Evolutionary conservation across 92 coral and sea anemone species (phyloP).

Genomic region (Chrysogorgia sp.): DNA sequence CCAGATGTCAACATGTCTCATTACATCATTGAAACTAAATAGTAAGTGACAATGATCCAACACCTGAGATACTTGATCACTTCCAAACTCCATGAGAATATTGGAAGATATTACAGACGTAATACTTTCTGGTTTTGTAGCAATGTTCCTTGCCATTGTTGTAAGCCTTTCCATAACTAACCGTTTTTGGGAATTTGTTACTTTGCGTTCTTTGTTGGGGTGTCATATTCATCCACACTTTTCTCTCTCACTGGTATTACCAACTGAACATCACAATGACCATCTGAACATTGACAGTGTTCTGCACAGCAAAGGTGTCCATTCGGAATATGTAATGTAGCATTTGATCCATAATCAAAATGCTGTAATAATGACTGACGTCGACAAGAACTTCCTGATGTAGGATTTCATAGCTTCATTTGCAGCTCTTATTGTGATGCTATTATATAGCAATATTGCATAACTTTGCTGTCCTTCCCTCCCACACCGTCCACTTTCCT

Average conservation of each 20-base stretch:
- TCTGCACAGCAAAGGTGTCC: constrained; percentile 47
- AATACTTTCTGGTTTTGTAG: too few relatives aligned
- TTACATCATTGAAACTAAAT: constrained; percentile 37
- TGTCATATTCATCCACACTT: neutral
- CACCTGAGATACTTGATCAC: constrained; percentile 40
- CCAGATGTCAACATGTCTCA: constrained; percentile 56
- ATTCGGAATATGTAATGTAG: constrained; percentile 26
- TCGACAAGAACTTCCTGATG: constrained; percentile 33
- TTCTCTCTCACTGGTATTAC: constrained; percentile 26
- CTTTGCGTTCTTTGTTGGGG: neutral
- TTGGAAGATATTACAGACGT: constrained; percentile 39
- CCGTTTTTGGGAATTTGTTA: neutral
- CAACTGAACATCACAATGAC: constrained; percentile 55
- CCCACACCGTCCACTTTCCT: too few relatives aligned
- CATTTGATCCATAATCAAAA: constrained; percentile 16
- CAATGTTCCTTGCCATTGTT: too few relatives aligned
- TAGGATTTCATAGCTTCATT: constrained; percentile 59
- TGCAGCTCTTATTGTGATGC: constrained; percentile 27
- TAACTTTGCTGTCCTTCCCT: constrained; percentile 45
- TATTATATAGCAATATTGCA: constrained; percentile 49
- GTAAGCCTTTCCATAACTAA: too few relatives aligned
- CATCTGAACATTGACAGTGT: constrained; percentile 47
- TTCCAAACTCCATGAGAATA: constrained; percentile 48
- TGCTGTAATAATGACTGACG: constrained; percentile 36
- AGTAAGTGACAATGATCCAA: constrained; percentile 41